phyloP scores from a whole-genome alignment of 1,140 invertebrate species.

The Drosophila obscura region DNA sequence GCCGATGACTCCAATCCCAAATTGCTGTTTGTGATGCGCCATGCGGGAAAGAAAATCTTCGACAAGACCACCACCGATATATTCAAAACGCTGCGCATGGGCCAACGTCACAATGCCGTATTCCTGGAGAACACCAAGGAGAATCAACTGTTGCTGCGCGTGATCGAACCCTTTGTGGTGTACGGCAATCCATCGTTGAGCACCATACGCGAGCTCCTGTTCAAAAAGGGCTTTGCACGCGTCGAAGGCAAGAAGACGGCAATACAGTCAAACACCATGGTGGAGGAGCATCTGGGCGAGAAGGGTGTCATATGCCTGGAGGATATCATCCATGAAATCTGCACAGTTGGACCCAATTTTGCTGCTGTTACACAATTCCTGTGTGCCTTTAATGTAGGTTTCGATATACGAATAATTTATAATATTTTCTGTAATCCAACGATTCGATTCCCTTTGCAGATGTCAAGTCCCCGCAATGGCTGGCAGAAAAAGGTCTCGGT shows the following conservation, averaged over 20 bases:
- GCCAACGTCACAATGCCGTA: constrained; percentile 68
- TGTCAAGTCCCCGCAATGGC: constrained; percentile 78
- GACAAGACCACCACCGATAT: constrained; percentile 76
- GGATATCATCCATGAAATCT: constrained; percentile 83
- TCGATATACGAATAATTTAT: no score
- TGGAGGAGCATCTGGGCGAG: constrained; percentile 76
- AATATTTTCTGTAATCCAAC: neutral
- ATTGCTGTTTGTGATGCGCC: constrained; percentile 76
- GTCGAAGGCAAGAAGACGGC: constrained; percentile 74
- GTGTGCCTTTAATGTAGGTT: constrained; percentile 69
- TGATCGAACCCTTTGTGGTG: constrained; percentile 81
- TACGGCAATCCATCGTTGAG: constrained; percentile 73
- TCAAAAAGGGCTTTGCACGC: constrained; percentile 80
- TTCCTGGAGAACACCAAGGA: constrained; percentile 78
- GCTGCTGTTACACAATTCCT: constrained; percentile 63
- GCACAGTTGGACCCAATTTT: constrained; percentile 81
- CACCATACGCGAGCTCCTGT: constrained; percentile 77
- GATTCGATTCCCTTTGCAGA: constrained; percentile 40
- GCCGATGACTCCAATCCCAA: constrained; percentile 64
- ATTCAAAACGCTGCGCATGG: constrained; percentile 63
- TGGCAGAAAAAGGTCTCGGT: constrained; percentile 81
- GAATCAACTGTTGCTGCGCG: constrained; percentile 72
- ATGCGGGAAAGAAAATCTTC: constrained; percentile 78
- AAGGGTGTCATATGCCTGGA: constrained; percentile 81
- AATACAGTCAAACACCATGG: constrained; percentile 80